Evolutionary conservation across 2,113 vertebrate species (phyloP).

Genomic region (Oryctolagus cuniculus): mOryCun1.1 NC_091432.1:226130001-226130500

Average conservation of each 20-base stretch:
- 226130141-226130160: not conserved
- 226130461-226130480: not conserved
- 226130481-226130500: not conserved
- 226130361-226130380: not conserved
- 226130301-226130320: not conserved
- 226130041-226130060: constrained; percentile 90
- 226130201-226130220: not conserved
- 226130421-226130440: not conserved
- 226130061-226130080: constrained; percentile 92
- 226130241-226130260: not conserved
- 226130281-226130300: not conserved
- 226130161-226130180: not conserved
- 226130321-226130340: not conserved
- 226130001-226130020: constrained; percentile 96
- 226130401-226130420: not conserved
- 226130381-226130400: not conserved
- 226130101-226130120: accelerated
- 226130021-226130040: constrained; percentile 93
- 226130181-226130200: constrained; percentile 28
- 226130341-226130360: not conserved
- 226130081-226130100: constrained; percentile 87
- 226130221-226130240: not conserved
- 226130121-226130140: accelerated
- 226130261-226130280: not conserved
- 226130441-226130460: not conserved